These are phyloP conservation scores for Neopelma chrysocephalum DNA, from an alignment of 2,797 vertebrate genomes.

Conservation along the genomic window DNA sequence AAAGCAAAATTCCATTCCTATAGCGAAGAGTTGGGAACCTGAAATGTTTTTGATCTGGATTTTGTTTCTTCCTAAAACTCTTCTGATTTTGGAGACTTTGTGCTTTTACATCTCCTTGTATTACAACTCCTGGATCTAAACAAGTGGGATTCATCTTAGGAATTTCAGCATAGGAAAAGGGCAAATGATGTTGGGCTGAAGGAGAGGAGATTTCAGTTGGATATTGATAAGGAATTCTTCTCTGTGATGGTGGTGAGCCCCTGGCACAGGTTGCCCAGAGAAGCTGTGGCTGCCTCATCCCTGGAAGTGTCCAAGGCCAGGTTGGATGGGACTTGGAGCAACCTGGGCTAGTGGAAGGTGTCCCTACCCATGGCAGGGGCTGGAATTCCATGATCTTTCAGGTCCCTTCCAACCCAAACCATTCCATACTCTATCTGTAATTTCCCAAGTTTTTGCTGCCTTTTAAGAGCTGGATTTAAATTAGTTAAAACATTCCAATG, in stretches of 20 bases:
- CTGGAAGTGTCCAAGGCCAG: not conserved
- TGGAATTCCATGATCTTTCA: not conserved
- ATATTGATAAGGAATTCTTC: too few species aligned
- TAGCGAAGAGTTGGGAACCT: not conserved
- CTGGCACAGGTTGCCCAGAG: too few species aligned
- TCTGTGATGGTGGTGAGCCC: too few species aligned
- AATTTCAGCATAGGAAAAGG: not conserved
- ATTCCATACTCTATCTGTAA: not conserved
- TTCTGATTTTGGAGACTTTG: not conserved
- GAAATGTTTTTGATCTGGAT: not conserved
- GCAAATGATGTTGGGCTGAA: not conserved
- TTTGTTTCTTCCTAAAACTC: not conserved
- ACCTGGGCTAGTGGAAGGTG: not conserved
- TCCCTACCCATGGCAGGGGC: not conserved
- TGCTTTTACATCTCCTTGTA: not conserved
- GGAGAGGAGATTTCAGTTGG: not conserved
- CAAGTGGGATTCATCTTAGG: not conserved
- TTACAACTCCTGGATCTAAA: not conserved
- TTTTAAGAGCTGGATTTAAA: not conserved
- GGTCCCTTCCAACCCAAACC: not conserved
- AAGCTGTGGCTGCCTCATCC: not conserved
- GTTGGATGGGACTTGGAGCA: rapidly evolving
- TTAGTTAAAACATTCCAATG: not conserved
- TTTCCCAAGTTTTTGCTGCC: not conserved
- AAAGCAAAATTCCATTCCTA: not conserved